A percentile compares a stretch with the other conserved stretches of the same genome.
Evolutionary conservation across 2,113 vertebrate species (phyloP).

Genomic region (Indicator maculatus): DNA sequence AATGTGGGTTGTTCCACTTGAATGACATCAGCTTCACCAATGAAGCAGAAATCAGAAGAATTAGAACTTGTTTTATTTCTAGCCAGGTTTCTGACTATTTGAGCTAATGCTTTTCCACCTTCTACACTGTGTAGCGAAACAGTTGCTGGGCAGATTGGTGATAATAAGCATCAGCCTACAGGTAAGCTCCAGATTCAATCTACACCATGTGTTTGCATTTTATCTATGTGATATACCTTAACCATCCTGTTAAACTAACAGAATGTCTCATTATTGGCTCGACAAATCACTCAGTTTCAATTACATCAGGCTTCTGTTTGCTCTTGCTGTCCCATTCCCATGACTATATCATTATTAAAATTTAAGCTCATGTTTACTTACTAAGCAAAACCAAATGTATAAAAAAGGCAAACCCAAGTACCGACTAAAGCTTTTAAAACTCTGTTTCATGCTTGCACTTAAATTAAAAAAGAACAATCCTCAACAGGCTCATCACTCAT

Average conservation of each 20-base stretch:
- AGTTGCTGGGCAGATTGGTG: background rate
- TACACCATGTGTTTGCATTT: background rate
- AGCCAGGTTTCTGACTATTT: background rate
- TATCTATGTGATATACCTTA: background rate
- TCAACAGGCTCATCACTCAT: background rate
- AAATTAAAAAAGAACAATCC: background rate
- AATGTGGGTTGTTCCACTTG: background rate
- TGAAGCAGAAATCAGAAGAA: background rate
- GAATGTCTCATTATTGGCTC: conserved; percentile 15
- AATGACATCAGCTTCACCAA: background rate
- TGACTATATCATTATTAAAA: background rate
- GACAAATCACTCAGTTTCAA: conserved; percentile 22
- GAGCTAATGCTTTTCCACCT: background rate
- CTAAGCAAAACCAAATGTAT: background rate
- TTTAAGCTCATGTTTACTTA: background rate
- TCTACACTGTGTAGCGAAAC: background rate
- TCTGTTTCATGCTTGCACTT: background rate
- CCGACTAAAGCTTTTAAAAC: background rate
- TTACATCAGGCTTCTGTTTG: conserved; percentile 11
- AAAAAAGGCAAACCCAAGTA: background rate
- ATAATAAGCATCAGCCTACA: background rate
- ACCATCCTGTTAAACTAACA: background rate
- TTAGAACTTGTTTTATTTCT: background rate
- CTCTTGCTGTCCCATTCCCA: background rate
- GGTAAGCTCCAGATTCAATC: conserved; percentile 13